Base-by-base conservation (phyloP, 2,888 invertebrate genomes). In the Troides aeacus region DNA sequence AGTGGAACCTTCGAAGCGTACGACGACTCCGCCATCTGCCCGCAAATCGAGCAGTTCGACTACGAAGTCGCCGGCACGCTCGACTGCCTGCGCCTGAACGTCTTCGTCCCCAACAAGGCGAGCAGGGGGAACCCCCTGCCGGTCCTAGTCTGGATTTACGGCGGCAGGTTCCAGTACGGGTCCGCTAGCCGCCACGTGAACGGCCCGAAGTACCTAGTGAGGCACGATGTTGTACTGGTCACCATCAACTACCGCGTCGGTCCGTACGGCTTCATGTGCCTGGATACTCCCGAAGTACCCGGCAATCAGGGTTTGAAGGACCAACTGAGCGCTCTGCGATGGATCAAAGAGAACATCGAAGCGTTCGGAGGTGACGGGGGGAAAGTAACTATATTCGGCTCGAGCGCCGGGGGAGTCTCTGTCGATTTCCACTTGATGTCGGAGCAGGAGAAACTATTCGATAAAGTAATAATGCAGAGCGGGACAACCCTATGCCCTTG, bases 301-400 rank as follows among this genome's bases (percentile, higher is more conserved):
- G 88, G 87, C 0, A 88, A 88, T 68, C 86, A 87, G 72, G 88
- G 87, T 0, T 68, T 89, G 0, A 88, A 87, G 71, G 88, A 88
- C 71, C 88, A 87, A 73, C 65, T 77, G 7, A 68, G 78, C 58
- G 88, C 87, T 4, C 73, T 88, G 17, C 77, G 80, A 68, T 89
- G 88, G 88, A 73, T 88, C 1, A 86, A 83, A 62, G 73, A 81
- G 1, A 84, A 88, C 36, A 87, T 88, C 59, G 81, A 75, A 62
- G 74, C 82, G 1, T 89, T 89, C 72, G 86, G 87, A 10, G 89
- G 88, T 17, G 83, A 88, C 68, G 70, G 71, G 1, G 75, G 79
- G 36, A 76, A 82, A 72, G 83, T 88, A 24, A 87, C 88, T 0
- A 67, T 88, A 67, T 80, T 79, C 68, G 88, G 88, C 3, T 81